Evolutionary conservation across 2,797 vertebrate species (phyloP).

Genomic region (Aythya fuligula): DNA sequence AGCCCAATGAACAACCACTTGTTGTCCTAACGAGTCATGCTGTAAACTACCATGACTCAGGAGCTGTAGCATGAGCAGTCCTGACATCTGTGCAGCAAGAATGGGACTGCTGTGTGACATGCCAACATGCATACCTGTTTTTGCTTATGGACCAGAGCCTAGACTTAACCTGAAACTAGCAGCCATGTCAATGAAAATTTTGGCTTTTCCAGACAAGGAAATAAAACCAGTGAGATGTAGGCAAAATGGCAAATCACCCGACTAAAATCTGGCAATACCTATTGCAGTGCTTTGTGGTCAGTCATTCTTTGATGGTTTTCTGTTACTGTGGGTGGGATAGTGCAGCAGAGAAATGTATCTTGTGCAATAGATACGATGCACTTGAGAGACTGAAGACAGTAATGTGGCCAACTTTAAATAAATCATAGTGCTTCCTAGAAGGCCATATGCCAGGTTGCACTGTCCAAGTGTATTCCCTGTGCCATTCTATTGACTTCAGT

Average conservation of each 20-base stretch:
- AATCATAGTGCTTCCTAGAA: background rate
- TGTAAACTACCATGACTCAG: background rate
- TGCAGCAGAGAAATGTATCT: background rate
- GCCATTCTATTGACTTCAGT: background rate
- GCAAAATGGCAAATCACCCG: background rate
- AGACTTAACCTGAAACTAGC: background rate
- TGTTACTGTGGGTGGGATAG: background rate
- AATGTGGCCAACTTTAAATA: background rate
- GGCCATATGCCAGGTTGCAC: background rate
- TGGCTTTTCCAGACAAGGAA: background rate
- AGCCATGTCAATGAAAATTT: background rate
- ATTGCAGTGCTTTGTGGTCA: constrained; percentile 1
- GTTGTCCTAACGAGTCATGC: background rate
- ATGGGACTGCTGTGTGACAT: background rate
- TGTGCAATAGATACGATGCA: background rate
- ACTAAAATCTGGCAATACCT: background rate
- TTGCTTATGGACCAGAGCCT: background rate
- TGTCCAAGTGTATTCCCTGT: constrained; percentile 5
- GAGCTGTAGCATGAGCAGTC: background rate
- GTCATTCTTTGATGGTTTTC: constrained; percentile 6
- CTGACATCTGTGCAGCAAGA: background rate
- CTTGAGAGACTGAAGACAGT: background rate
- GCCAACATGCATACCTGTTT: accelerated
- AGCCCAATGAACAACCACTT: background rate
- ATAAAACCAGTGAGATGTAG: background rate